Conservation (phyloP, 2,797 vertebrate genomes). For the Oreochromis mossambicus region DNA sequence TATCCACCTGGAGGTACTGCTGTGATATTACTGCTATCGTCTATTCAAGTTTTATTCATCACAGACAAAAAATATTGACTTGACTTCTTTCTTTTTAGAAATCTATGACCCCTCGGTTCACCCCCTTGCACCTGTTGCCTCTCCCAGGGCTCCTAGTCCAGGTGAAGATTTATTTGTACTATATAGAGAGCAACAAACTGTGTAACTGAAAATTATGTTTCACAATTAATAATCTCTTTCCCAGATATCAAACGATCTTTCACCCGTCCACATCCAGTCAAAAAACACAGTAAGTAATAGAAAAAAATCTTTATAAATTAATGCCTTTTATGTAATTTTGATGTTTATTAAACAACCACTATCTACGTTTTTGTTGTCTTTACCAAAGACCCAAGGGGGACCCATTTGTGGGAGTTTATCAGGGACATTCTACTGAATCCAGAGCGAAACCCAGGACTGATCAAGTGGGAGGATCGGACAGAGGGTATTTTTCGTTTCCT, state of each 20-base stretch:
- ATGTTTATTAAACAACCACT: neutral
- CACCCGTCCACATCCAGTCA: slow-evolving; percentile 80
- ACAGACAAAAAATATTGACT: neutral
- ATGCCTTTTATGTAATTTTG: neutral
- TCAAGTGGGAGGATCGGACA: slow-evolving; percentile 96
- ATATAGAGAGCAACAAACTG: neutral
- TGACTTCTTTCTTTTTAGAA: slow-evolving; percentile 49
- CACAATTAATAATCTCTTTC: neutral
- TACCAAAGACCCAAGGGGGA: slow-evolving; percentile 81
- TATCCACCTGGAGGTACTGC: slow-evolving; percentile 66
- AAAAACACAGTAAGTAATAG: slow-evolving; percentile 90
- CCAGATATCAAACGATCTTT: slow-evolving; percentile 83
- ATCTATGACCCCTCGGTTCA: slow-evolving; percentile 61
- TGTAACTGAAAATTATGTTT: neutral
- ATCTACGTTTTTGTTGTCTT: neutral
- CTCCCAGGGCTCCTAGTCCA: slow-evolving; percentile 63
- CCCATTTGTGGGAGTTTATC: slow-evolving; percentile 98
- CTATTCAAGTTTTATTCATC: neutral
- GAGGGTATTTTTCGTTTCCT: slow-evolving; percentile 95
- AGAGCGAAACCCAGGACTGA: slow-evolving; percentile 92
- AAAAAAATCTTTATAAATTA: neutral
- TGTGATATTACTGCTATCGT: neutral
- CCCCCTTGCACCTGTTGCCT: slow-evolving; percentile 38
- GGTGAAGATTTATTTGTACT: slow-evolving; percentile 55
- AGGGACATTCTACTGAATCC: slow-evolving; percentile 94